These are phyloP conservation scores for Dilophus febrilis DNA, from an alignment of 2,888 invertebrate species.

Conservation along the genomic window DNA sequence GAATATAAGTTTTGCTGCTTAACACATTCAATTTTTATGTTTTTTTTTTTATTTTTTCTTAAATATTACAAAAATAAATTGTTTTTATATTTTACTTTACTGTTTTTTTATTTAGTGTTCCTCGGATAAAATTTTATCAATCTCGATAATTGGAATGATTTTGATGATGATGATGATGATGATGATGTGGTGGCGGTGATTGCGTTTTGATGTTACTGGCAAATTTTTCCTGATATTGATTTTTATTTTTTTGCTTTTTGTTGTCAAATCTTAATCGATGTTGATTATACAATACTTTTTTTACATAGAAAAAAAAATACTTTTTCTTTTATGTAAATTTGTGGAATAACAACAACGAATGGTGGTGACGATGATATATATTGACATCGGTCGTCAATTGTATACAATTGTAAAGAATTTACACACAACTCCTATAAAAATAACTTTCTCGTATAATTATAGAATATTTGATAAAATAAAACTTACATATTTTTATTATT, in stretches of 20 bases:
- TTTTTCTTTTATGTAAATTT: too few species aligned
- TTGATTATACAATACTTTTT: too few species aligned
- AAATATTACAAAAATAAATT: neutral
- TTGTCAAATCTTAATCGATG: neutral
- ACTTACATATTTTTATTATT: too few species aligned
- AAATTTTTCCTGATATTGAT: too few species aligned
- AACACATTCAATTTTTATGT: neutral
- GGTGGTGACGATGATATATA: neutral
- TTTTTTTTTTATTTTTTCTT: neutral
- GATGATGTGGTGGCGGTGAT: too few species aligned
- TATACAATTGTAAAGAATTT: neutral
- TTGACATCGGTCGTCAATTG: neutral
- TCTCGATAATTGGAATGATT: too few species aligned
- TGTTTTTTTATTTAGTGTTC: neutral
- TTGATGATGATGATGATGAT: too few species aligned
- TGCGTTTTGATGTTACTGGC: too few species aligned
- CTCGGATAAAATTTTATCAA: too few species aligned
- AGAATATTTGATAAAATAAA: too few species aligned
- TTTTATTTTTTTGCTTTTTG: neutral
- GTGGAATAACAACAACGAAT: neutral
- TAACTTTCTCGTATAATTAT: constrained; percentile 2
- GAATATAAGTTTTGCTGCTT: too few species aligned
- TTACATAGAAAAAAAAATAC: too few species aligned
- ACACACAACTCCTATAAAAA: constrained; percentile 1
- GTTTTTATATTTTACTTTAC: neutral